Evolutionary conservation across 1,140 invertebrate genomes (phyloP).

Genomic region (Drosophila tropicalis): DNA sequence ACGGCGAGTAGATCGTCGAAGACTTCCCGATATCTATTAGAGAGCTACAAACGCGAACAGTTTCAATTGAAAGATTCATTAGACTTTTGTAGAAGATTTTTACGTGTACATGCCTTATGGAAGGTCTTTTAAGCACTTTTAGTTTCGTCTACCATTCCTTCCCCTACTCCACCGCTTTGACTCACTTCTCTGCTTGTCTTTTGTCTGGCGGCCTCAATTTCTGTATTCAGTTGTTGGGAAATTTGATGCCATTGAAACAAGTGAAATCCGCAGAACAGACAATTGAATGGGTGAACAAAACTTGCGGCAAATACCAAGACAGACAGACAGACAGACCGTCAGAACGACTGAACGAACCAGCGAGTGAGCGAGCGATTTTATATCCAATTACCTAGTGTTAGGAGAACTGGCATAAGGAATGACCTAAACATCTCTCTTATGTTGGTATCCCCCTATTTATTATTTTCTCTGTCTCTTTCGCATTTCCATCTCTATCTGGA

Average conservation of each 20-base stretch:
- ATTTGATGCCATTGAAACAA: slow-evolving; percentile 47
- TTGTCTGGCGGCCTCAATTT: slow-evolving; percentile 55
- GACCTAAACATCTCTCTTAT: slow-evolving; percentile 12
- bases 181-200: slow-evolving; percentile 34
- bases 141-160: slow-evolving; percentile 25
- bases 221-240: slow-evolving; percentile 51
- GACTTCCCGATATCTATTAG: no score
- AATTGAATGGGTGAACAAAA: slow-evolving; percentile 31
- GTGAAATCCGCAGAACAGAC: slow-evolving; percentile 21
- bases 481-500: slow-evolving; percentile 26
- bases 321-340: slow-evolving; percentile 22
- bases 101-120: slow-evolving; percentile 2
- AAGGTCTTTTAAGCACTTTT: slow-evolving; percentile 45
- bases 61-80: no score
- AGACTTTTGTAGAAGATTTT: neutral
- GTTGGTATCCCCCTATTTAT: slow-evolving; percentile 7
- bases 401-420: slow-evolving; percentile 34
- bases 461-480: slow-evolving; percentile 1
- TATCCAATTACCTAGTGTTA: slow-evolving; percentile 32
- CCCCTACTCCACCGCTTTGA: neutral
- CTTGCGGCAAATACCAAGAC: slow-evolving; percentile 19
- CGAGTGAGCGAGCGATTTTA: slow-evolving; percentile 12
- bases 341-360: neutral
- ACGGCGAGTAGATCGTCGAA: no score
- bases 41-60: no score